Conservation (phyloP, 2,888 invertebrate species). For the Trachelus stipa region DNA sequence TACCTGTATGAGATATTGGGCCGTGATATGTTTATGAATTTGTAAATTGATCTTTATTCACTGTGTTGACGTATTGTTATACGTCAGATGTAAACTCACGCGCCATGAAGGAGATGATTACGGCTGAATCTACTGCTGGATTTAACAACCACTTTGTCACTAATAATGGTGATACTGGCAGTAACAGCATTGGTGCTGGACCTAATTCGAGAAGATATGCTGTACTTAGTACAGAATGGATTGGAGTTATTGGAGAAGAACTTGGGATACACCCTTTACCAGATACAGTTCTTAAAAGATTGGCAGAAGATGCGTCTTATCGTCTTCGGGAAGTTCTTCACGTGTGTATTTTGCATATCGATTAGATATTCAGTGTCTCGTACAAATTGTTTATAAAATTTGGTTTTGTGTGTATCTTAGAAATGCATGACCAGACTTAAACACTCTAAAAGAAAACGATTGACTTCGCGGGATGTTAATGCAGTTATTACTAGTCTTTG, state of each 20-base stretch:
- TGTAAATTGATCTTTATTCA: background rate
- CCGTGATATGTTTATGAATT: background rate
- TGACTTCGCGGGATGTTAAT: slow-evolving; percentile 59
- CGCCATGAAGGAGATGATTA: slow-evolving; percentile 58
- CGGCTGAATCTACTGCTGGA: slow-evolving; percentile 46
- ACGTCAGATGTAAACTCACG: background rate
- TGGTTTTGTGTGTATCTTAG: slow-evolving; percentile 37
- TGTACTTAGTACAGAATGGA: slow-evolving; percentile 61
- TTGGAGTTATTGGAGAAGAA: slow-evolving; percentile 62
- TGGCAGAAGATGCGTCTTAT: slow-evolving; percentile 64
- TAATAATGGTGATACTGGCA: slow-evolving; percentile 53
- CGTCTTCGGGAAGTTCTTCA: slow-evolving; percentile 61
- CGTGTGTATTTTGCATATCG: slow-evolving; percentile 33
- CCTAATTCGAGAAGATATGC: slow-evolving; percentile 57
- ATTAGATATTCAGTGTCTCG: background rate
- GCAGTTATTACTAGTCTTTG: slow-evolving; percentile 61
- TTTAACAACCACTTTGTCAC: slow-evolving; percentile 57
- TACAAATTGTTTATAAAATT: background rate
- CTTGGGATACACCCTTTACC: slow-evolving; percentile 60
- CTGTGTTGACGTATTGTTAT: background rate
- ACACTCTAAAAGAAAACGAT: slow-evolving; percentile 57
- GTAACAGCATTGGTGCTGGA: slow-evolving; percentile 45
- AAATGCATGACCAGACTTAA: slow-evolving; percentile 63
- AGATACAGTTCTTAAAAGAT: slow-evolving; percentile 53
- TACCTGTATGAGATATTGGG: background rate